Percentiles rank a stretch among this genome's conserved stretches.
phyloP scores from a whole-genome alignment of 2,888 invertebrate genomes.

The Bombylius major region DNA sequence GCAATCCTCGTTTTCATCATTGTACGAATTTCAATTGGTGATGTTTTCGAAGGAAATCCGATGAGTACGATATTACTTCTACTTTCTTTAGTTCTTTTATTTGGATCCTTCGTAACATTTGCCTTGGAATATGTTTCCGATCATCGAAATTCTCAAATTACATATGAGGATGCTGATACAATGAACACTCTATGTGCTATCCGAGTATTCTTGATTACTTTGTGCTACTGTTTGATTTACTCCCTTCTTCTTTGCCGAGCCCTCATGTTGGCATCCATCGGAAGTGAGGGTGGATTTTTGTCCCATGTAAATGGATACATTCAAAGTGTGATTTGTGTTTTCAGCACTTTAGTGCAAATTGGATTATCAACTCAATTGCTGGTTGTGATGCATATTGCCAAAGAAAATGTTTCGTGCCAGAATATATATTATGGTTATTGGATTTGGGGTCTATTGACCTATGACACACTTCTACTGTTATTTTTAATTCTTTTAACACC shows the following conservation, averaged over 20 bases:
- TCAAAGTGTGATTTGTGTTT: slow-evolving; percentile 49
- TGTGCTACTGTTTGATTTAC: slow-evolving; percentile 50
- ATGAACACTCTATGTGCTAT: slow-evolving; percentile 41
- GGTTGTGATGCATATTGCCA: slow-evolving; percentile 36
- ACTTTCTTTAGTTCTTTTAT: slow-evolving; percentile 39
- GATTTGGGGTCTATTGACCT: slow-evolving; percentile 43
- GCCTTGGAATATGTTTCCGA: slow-evolving; percentile 38
- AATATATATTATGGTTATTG: slow-evolving; percentile 39
- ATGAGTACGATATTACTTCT: slow-evolving; percentile 39
- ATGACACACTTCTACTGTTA: slow-evolving; percentile 48
- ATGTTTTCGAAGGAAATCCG: slow-evolving; percentile 57
- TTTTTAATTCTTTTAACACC: slow-evolving; percentile 45
- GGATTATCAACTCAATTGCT: slow-evolving; percentile 40
- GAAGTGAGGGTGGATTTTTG: slow-evolving; percentile 51
- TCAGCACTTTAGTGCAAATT: slow-evolving; percentile 49
- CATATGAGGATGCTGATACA: slow-evolving; percentile 30
- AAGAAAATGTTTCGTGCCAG: slow-evolving; percentile 38
- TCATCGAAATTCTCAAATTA: slow-evolving; percentile 31
- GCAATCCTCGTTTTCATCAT: slow-evolving; percentile 53
- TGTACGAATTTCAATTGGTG: slow-evolving; percentile 47
- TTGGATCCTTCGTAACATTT: slow-evolving; percentile 40
- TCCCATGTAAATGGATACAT: slow-evolving; percentile 59
- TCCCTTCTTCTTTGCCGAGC: slow-evolving; percentile 51
- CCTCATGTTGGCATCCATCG: slow-evolving; percentile 52
- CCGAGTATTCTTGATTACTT: slow-evolving; percentile 44